Conservation (phyloP, 2,113 vertebrate genomes). For the Aspidoscelis tigris region DNA sequence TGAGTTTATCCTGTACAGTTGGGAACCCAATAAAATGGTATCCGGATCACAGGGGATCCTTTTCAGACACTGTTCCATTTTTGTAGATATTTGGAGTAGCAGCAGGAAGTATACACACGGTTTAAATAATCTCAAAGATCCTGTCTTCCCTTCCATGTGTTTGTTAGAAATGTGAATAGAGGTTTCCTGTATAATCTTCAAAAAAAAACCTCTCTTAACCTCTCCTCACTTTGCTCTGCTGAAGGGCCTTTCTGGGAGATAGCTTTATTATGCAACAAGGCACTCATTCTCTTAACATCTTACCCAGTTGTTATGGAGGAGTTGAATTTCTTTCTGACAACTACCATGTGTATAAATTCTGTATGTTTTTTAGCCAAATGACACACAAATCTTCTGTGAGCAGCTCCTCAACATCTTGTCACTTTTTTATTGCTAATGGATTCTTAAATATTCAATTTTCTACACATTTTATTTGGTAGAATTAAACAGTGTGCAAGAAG, state of each 20-base stretch:
- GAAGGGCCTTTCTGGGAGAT: background rate
- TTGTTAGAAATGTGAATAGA: background rate
- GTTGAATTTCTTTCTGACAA: background rate
- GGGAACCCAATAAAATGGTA: background rate
- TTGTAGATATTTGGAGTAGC: background rate
- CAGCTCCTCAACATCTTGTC: constrained; percentile 47
- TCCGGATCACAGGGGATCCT: background rate
- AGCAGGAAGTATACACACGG: background rate
- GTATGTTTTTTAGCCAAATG: constrained; percentile 40
- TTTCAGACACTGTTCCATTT: background rate
- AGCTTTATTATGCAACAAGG: background rate
- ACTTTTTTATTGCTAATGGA: constrained; percentile 66
- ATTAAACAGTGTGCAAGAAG: constrained; percentile 56
- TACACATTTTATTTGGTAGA: constrained; percentile 62
- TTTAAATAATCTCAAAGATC: too few species aligned
- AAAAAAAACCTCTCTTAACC: background rate
- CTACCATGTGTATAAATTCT: constrained; percentile 30
- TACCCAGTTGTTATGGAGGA: constrained; percentile 12
- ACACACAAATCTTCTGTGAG: constrained; percentile 50
- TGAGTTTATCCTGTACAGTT: background rate
- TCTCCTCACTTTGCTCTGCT: background rate
- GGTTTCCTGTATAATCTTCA: background rate
- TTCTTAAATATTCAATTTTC: constrained; percentile 68
- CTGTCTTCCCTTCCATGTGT: background rate
- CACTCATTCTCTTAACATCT: constrained; percentile 17